Base-by-base conservation (phyloP, 2,888 invertebrate species). In the Asteroscopus sphinx region DNA sequence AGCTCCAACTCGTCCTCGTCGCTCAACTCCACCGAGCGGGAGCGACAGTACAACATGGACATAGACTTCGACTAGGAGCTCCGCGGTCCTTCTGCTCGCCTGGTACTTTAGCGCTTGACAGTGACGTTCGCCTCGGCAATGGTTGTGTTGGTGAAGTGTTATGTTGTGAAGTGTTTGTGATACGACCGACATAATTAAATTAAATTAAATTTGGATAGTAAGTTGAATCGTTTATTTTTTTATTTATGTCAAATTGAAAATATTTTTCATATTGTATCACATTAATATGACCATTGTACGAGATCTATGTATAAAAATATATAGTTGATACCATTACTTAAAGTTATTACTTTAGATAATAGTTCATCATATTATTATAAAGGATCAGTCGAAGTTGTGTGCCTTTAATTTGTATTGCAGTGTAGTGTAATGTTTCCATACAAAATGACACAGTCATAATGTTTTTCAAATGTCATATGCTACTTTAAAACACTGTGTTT, bases 21-120 rank as follows among this genome's bases (percentile, higher is more conserved):
- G 63, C 81, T 82, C 49, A 77, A 73, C 65, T 82, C 84, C 47
- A 54, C 53, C 49, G 86, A 85, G 39, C 77, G 81, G 61, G 86
- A 84, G 67, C 81, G 79, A 45, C 86, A 88, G 71, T 90, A 90
- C 84, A 90, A 93, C 82, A 93, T 93, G 89, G 94, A 94, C 84
- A 89, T 94, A 47, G 94, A 94, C 81, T 94, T 83, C 79, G 93
- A 93, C 70, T 93, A 93, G 72, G 35, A 28, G 49, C 44, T 25
- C 32, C 44, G 13, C 36, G 52, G 46, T 39, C 35, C 1, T 16
- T 8, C 47, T 54, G 56, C 47, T 51, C 36, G 48, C 55, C 62
- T 59, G 60, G 48, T 54, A 36, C 54, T 46, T 33, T 47, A 13
- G 13, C 52, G 44, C 54, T 37, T 21, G 49, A 42, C 65, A 65